Evolutionary conservation across 2,888 invertebrate genomes (phyloP).

Genomic region (Chalcosyrphus nemorum): DNA sequence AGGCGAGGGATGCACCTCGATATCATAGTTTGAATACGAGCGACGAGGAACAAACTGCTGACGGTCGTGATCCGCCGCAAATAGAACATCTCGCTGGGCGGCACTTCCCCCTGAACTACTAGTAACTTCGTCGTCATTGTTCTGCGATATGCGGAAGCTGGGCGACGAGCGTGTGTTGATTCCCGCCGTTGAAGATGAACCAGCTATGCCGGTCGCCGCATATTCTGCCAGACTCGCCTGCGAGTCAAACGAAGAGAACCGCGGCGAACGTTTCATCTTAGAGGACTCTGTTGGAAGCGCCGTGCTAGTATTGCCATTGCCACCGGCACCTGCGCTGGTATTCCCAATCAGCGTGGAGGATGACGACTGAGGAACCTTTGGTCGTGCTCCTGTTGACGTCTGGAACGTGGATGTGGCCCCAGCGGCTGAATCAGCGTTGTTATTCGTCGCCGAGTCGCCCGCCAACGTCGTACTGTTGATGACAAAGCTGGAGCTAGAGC

Average conservation of each 20-base stretch:
- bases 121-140: slow-evolving; percentile 43
- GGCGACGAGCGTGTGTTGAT: slow-evolving; percentile 70
- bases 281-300: slow-evolving; percentile 74
- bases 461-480: slow-evolving; percentile 49
- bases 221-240: slow-evolving; percentile 82
- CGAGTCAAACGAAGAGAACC: slow-evolving; percentile 82
- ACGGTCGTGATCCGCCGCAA: slow-evolving; percentile 62
- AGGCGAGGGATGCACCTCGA: slow-evolving; percentile 76
- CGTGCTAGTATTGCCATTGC: slow-evolving; percentile 61
- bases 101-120: slow-evolving; percentile 13
- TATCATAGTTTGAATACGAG: slow-evolving; percentile 81
- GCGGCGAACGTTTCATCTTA: slow-evolving; percentile 82
- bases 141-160: slow-evolving; percentile 61
- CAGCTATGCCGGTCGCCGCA: slow-evolving; percentile 72
- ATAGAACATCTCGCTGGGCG: slow-evolving; percentile 37
- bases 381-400: slow-evolving; percentile 87
- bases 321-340: slow-evolving; percentile 36
- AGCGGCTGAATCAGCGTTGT: slow-evolving; percentile 35
- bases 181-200: slow-evolving; percentile 73
- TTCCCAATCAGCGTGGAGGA: slow-evolving; percentile 77
- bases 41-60: slow-evolving; percentile 80
- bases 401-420: slow-evolving; percentile 72
- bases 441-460: slow-evolving; percentile 44
- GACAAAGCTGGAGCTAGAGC: slow-evolving; percentile 60
- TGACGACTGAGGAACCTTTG: slow-evolving; percentile 85